phyloP scores from a whole-genome alignment of 2,797 vertebrate genomes.

The Gorsachius magnificus region DNA sequence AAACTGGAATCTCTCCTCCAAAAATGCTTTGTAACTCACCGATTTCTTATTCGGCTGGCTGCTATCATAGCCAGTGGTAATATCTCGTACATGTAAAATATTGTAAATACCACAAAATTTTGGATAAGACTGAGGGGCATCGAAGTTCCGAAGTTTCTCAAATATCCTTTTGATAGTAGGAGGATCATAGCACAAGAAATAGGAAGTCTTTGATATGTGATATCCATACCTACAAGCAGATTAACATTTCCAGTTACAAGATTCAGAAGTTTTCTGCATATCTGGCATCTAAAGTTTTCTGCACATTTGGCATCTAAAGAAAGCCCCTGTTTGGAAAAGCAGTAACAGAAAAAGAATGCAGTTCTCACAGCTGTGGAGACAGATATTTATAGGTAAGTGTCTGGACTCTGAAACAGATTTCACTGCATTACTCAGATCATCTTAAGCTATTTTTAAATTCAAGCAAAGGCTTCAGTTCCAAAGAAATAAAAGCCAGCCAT shows the following conservation, averaged over 20 bases:
- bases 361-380: background rate
- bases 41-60: slow-evolving; percentile 81
- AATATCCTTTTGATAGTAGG: slow-evolving; percentile 88
- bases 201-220: slow-evolving; percentile 91
- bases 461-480: background rate
- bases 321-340: background rate
- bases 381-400: background rate
- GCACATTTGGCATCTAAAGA: background rate
- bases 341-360: background rate
- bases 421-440: background rate
- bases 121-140: slow-evolving; percentile 81
- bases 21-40: slow-evolving; percentile 68
- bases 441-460: background rate
- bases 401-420: background rate
- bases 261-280: background rate
- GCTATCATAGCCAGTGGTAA: slow-evolving; percentile 93
- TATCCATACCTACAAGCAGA: slow-evolving; percentile 85
- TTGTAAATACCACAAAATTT: slow-evolving; percentile 77
- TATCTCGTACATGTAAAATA: slow-evolving; percentile 83
- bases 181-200: slow-evolving; percentile 89
- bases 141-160: slow-evolving; percentile 85
- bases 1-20: background rate
- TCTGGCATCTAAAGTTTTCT: background rate
- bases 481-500: background rate
- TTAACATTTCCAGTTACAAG: background rate